phyloP scores from a whole-genome alignment of 2,888 invertebrate species.

The Phymatocera aterrima region DNA sequence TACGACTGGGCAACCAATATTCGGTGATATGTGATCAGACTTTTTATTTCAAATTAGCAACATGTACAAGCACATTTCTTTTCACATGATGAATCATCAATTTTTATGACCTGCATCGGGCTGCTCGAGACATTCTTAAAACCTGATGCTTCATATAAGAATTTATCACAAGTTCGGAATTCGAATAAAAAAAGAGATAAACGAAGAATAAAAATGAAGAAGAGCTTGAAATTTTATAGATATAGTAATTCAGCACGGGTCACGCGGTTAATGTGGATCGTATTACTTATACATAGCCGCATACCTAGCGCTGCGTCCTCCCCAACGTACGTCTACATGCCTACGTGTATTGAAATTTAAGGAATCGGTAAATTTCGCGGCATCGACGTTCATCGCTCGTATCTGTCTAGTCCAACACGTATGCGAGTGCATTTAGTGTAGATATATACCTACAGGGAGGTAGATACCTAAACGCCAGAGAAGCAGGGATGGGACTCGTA shows the following conservation, averaged over 20 bases:
- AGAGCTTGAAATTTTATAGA: neutral
- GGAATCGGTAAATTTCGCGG: conserved; percentile 31
- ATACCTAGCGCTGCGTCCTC: neutral
- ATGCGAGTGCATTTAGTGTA: conserved; percentile 31
- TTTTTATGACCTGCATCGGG: neutral
- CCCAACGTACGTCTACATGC: neutral
- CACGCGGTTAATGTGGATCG: conserved; percentile 29
- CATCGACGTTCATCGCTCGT: conserved; percentile 28
- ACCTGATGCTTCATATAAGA: neutral
- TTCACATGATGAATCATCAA: neutral
- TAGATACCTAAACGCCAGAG: neutral
- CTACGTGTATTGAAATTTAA: conserved; percentile 23
- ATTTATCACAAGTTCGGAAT: conserved; percentile 19
- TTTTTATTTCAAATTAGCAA: neutral
- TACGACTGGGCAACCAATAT: neutral
- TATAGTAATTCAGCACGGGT: conserved; percentile 30
- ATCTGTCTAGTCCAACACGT: conserved; percentile 35
- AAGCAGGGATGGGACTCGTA: conserved; percentile 8
- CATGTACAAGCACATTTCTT: neutral
- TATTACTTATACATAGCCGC: neutral
- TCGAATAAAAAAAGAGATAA: neutral
- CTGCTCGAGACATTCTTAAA: no score
- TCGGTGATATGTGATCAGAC: neutral
- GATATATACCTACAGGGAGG: conserved; percentile 15
- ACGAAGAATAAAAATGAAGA: neutral